phyloP scores from a whole-genome alignment of 1,140 invertebrate species.

The Glossosoma conforme region DNA sequence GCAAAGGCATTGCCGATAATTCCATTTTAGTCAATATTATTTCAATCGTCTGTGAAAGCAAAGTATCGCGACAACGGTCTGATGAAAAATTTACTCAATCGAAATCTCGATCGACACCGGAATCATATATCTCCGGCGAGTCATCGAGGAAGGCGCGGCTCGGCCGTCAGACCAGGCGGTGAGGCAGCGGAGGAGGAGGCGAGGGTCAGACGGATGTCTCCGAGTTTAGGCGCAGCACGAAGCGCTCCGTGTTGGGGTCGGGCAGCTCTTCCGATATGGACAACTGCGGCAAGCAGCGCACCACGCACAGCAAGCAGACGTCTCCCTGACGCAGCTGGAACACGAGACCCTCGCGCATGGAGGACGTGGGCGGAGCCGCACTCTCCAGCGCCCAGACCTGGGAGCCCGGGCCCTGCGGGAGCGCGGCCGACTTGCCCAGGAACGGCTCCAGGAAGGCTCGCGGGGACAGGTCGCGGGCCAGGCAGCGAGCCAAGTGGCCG shows the following conservation, averaged over 20 bases:
- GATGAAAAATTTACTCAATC: too few relatives aligned
- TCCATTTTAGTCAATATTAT: too few relatives aligned
- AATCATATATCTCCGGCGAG: too few relatives aligned
- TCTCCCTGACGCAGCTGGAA: slow-evolving; percentile 94
- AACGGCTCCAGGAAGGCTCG: slow-evolving; percentile 89
- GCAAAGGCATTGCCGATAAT: too few relatives aligned
- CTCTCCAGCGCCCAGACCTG: slow-evolving; percentile 93
- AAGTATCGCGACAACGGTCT: too few relatives aligned
- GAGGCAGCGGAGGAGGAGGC: slow-evolving; percentile 8
- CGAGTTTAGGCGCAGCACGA: slow-evolving; percentile 89
- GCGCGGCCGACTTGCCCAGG: slow-evolving; percentile 69
- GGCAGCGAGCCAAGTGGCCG: slow-evolving; percentile 80
- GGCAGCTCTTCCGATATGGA: slow-evolving; percentile 92
- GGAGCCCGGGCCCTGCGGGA: slow-evolving; percentile 67
- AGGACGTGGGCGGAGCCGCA: slow-evolving; percentile 80
- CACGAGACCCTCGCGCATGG: slow-evolving; percentile 71
- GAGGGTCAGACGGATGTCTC: slow-evolving; percentile 89
- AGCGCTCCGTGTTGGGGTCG: slow-evolving; percentile 93
- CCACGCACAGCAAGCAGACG: slow-evolving; percentile 82
- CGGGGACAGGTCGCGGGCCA: slow-evolving; percentile 90
- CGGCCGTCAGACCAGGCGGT: slow-evolving; percentile 25
- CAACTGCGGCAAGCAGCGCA: slow-evolving; percentile 85
- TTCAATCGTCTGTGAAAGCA: too few relatives aligned
- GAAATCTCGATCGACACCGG: too few relatives aligned
- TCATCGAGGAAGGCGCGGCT: not conserved